Evolutionary conservation across 1,140 invertebrate genomes (phyloP), one percentile per base, ranked within the genome.

Genomic region (Anthonomus grandis): DNA sequence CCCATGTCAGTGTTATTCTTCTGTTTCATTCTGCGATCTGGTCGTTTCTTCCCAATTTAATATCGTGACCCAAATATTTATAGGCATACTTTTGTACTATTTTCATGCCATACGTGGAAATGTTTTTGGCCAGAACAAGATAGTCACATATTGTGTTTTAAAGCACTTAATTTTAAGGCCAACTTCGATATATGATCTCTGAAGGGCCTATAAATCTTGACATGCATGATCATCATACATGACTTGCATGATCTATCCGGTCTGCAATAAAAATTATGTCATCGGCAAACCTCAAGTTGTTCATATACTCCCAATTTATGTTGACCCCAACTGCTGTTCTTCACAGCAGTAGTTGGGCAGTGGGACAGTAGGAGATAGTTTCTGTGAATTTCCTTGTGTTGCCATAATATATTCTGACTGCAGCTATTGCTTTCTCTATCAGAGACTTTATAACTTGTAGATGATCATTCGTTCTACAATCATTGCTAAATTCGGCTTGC

Each of bases 391-490:
- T 34, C 31, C 31, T 39, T 39, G 38, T 17, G 38, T 39, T 17
- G 38, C 38, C 38, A 39, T 39, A 2, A 39, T 39, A 39, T 8
- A 39, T 39, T 39, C 10, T 34, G n/a, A n/a, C n/a, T n/a, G n/a
- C n/a, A n/a, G n/a, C n/a, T n/a, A n/a, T n/a, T n/a, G n/a, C n/a
- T n/a, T n/a, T n/a, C n/a, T n/a, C n/a, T 13, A 3, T 9, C 2
- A n/a, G n/a, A 13, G n/a, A 13, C n/a, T n/a, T n/a, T n/a, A n/a
- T n/a, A n/a, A 39, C 1, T 34, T 34, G 31, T 34, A 1, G 31
- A 13, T 34, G 31, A 13, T 2, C 2, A 34, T 34, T 34, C 31
- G 31, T 34, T 34, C 31, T 13, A 34, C 10, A 34, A 13, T 13
- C 1, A 2, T 13, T 1, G 10, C 2, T 34, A 34, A 34, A 34